A percentile compares a stretch with the other conserved stretches of the same genome.
phyloP scores from a whole-genome alignment of 2,113 vertebrate genomes.

The Cathartes aura region DNA sequence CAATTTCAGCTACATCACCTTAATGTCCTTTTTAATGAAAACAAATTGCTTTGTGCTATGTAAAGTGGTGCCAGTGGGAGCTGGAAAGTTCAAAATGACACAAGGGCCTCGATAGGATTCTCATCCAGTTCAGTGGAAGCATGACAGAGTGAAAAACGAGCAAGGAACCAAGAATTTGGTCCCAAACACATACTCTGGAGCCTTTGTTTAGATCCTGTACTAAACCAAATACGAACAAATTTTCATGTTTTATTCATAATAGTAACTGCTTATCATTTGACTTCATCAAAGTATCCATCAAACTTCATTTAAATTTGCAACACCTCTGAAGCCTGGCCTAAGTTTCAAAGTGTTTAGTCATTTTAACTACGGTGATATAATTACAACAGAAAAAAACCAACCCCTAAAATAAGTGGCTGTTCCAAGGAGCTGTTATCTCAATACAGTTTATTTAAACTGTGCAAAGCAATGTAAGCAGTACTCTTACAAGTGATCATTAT shows the following conservation, averaged over 20 bases:
- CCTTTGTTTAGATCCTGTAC: not conserved
- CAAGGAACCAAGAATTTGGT: not conserved
- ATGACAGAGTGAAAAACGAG: not conserved
- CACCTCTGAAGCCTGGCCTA: not conserved
- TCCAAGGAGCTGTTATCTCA: not conserved
- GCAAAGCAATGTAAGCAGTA: not conserved
- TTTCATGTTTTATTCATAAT: not conserved
- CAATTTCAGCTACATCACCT: constrained; percentile 11
- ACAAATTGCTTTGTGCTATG: constrained; percentile 34
- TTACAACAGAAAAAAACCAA: not conserved
- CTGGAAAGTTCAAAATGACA: constrained; percentile 33
- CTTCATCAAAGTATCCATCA: not conserved
- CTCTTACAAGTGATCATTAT: not conserved
- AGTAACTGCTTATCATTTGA: not conserved
- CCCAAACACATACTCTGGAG: not conserved
- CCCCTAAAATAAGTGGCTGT: not conserved
- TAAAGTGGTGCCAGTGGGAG: not conserved
- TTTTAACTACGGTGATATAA: not conserved
- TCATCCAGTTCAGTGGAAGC: not conserved
- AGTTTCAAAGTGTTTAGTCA: not conserved
- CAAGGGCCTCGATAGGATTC: not conserved
- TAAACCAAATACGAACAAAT: not conserved
- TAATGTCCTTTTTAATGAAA: constrained; percentile 51
- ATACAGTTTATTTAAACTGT: not conserved
- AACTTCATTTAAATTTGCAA: not conserved